Base-by-base conservation (phyloP, 2,888 invertebrate genomes). In the Acleris holmiana region DNA sequence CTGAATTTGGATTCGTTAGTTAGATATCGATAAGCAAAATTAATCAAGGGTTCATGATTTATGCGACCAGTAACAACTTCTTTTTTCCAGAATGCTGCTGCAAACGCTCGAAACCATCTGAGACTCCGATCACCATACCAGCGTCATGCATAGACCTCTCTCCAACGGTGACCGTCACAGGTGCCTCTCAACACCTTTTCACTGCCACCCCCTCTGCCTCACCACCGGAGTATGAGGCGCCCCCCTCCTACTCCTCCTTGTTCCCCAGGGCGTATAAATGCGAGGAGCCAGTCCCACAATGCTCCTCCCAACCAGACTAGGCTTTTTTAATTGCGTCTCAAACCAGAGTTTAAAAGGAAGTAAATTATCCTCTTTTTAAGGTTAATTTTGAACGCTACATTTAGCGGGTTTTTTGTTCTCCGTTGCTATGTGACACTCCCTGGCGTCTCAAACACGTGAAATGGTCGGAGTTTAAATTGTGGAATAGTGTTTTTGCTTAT, bases 161-260 rank as follows among this genome's bases (percentile, higher is more conserved):
- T 35, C 86, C 93, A 44, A 84, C 93, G 55, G 89, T 89, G 46
- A 80, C 89, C 0, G 87, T 88, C 40, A 88, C 91, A 5, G 83
- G 89, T 0, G 76, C 88, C 0, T 89, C 91, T 0, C 88, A 87
- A 61, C 87, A 87, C 61, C 77, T 88, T 66, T 86, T 88, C 78
- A 73, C 85, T 50, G 83, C 85, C 29, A 87, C 93, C 10, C 79
- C 82, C 0, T 83, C 83, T 10, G 80, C 88, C 13, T 83, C 88
- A 1, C 94, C 94, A 0, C 95, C 95, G 3, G 94, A 94, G 73
- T 95, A 95, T 80, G 95, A 95, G 67, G 94, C 94, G 2, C 93
- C 93, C 2, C 95, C 95, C 0, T 93, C 95, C 0, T 95, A 95
- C 80, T 94, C 94, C 53, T 94, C 94, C 0, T 88, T 95, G 2